A percentile compares a stretch with the other conserved stretches of the same genome.
These are phyloP conservation scores for Onychostruthus taczanowskii DNA, from an alignment of 2,113 vertebrate genomes.

Conservation along the genomic window DNA sequence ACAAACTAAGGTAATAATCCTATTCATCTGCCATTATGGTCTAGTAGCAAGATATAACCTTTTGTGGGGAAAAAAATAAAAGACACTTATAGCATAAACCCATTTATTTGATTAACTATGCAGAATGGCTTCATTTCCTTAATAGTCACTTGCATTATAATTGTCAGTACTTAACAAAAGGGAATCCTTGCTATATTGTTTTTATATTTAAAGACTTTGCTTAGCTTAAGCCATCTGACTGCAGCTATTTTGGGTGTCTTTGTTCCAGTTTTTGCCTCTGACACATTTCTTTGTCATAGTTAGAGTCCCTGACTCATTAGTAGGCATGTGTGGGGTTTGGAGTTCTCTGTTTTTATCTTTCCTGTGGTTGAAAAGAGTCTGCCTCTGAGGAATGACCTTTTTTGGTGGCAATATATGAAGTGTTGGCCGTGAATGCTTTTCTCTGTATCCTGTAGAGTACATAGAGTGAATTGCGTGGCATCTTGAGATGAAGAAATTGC, in stretches of 20 bases:
- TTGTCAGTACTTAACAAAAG: neutral
- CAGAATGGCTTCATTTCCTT: neutral
- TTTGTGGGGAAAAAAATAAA: neutral
- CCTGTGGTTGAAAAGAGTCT: neutral
- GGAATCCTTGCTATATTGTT: neutral
- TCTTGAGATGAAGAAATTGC: slow-evolving; percentile 26
- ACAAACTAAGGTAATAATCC: neutral
- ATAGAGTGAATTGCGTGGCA: neutral
- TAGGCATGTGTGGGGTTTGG: neutral
- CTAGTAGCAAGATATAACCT: neutral
- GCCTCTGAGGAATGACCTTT: neutral
- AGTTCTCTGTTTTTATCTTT: neutral
- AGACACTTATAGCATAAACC: neutral
- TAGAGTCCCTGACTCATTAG: neutral
- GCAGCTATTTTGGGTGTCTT: neutral
- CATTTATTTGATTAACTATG: neutral
- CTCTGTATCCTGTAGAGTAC: neutral
- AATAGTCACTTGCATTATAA: neutral
- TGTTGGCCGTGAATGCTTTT: neutral
- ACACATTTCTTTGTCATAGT: neutral
- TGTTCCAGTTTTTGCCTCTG: slow-evolving; percentile 5
- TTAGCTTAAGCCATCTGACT: neutral
- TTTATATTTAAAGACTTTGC: neutral
- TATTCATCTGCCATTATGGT: neutral
- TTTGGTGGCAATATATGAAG: neutral